These are phyloP conservation scores for Neogobius melanostomus DNA, from an alignment of 2,113 vertebrate genomes.

Conservation along the genomic window DNA sequence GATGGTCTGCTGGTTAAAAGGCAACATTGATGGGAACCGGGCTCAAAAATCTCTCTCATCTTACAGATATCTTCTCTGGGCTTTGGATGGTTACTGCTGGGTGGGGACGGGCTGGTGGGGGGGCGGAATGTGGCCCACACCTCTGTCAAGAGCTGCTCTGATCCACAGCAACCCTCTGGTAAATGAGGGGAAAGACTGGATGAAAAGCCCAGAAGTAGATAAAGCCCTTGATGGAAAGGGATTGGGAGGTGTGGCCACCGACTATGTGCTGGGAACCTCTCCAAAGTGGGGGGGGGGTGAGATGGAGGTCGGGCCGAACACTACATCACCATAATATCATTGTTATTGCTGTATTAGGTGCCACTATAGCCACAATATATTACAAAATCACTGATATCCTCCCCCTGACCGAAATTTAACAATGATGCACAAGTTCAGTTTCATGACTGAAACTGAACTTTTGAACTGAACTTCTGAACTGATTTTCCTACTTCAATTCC, in stretches of 20 bases:
- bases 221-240: slow-evolving; percentile 46
- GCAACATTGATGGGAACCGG: slow-evolving; percentile 16
- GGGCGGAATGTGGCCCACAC: slow-evolving; percentile 20
- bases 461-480: too few relatives aligned
- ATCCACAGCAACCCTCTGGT: slow-evolving; percentile 19
- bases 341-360: too few relatives aligned
- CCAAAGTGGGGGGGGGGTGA: not conserved
- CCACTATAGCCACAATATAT: too few relatives aligned
- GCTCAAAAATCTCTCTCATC: slow-evolving; percentile 38
- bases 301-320: not conserved
- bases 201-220: slow-evolving; percentile 18
- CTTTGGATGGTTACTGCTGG: not conserved
- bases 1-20: slow-evolving; percentile 5
- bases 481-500: too few relatives aligned
- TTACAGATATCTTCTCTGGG: slow-evolving; percentile 33
- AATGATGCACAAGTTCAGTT: too few relatives aligned
- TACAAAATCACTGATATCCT: too few relatives aligned
- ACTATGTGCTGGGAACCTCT: slow-evolving; percentile 30
- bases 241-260: slow-evolving; percentile 61
- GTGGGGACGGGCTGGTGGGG: not conserved
- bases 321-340: too few relatives aligned
- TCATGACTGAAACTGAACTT: too few relatives aligned
- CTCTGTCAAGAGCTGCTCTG: slow-evolving; percentile 34
- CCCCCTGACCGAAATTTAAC: too few relatives aligned
- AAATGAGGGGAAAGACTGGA: slow-evolving; percentile 20